Conservation (phyloP, 2,113 vertebrate genomes). For the Paramormyrops kingsleyae region DNA sequence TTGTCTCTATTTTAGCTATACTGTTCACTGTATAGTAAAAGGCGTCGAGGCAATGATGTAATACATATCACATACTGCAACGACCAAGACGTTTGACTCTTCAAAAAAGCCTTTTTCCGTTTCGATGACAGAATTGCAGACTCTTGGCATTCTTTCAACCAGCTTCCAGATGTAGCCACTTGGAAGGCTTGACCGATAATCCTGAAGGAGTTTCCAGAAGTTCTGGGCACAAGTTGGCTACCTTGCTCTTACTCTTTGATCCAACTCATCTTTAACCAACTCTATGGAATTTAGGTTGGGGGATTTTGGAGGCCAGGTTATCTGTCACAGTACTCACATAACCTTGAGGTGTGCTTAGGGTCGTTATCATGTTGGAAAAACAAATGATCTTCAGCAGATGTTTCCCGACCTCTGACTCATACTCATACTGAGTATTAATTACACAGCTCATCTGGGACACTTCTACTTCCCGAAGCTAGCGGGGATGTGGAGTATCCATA, state of each 20-base stretch:
- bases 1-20: neutral
- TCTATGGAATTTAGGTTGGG: neutral
- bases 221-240: neutral
- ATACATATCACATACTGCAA: neutral
- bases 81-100: neutral
- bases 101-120: neutral
- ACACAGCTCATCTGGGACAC: neutral
- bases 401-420: neutral
- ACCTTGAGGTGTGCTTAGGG: neutral
- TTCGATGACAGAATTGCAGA: neutral
- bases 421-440: neutral
- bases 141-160: neutral
- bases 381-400: neutral
- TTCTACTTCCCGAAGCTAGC: neutral
- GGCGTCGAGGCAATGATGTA: neutral
- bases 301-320: neutral
- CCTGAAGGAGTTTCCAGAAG: neutral
- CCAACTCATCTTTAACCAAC: neutral
- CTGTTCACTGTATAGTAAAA: neutral
- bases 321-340: neutral
- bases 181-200: neutral
- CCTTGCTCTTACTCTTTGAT: neutral
- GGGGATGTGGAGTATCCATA: neutral
- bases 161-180: neutral
- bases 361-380: neutral